Percentiles rank a stretch among this genome's conserved stretches.
Conservation (phyloP, 2,797 vertebrate species). For the Neosalanx taihuensis region DNA sequence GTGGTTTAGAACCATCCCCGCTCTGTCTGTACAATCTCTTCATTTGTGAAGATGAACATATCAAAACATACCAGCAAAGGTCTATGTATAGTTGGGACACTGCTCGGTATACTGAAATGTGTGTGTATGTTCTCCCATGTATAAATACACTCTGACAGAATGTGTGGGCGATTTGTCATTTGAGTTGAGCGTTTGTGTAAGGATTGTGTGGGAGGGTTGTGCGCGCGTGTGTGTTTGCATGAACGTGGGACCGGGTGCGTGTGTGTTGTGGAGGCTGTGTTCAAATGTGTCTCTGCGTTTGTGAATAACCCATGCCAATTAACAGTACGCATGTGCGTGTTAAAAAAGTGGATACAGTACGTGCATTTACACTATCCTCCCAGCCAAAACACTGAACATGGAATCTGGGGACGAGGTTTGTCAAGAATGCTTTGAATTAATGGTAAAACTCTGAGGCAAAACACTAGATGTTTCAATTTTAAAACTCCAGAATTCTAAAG, state of each 20-base stretch:
- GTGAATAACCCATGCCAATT: no score
- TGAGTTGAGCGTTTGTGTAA: neutral
- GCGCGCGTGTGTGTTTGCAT: neutral
- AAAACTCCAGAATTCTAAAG: neutral
- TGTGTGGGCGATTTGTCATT: conserved; percentile 12
- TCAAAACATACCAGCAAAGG: conserved; percentile 1
- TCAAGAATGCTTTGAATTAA: conserved; percentile 30
- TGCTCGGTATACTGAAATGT: neutral
- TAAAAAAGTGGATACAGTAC: neutral
- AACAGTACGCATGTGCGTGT: neutral
- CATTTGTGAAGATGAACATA: conserved; percentile 3
- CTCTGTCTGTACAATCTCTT: neutral
- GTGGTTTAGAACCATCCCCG: neutral
- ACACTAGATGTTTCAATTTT: neutral
- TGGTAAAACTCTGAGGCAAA: neutral
- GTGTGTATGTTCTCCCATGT: neutral
- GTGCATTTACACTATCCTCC: neutral
- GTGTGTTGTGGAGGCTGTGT: neutral
- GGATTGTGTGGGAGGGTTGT: neutral
- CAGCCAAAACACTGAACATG: conserved; percentile 12
- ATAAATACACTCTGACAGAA: conserved; percentile 13
- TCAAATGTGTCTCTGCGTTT: no score
- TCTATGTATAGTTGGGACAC: conserved; percentile 1
- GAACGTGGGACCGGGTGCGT: neutral
- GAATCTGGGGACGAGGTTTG: conserved; percentile 30